Evolutionary conservation across 2,888 invertebrate genomes (phyloP), one percentile per base, ranked within the genome.

Genomic region (Drymonia ruficornis): DNA sequence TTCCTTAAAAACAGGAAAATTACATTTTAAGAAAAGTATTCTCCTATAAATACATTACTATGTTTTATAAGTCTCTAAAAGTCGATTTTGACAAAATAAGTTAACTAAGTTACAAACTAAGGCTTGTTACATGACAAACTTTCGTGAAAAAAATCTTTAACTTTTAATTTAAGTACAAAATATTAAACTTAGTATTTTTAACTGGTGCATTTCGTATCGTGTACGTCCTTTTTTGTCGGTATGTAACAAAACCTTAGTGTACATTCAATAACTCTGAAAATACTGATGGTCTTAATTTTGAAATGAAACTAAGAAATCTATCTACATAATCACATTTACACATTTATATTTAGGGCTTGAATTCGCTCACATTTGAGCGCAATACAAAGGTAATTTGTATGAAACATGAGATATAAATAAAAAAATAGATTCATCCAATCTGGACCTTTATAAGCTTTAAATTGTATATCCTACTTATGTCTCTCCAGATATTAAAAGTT

Each of bases 251-350:
- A 28, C 28, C 45, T 28, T 28, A 15, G 9, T 45, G 45, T 43
- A 43, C 28, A 45, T n/a, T 29, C 46, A n/a, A n/a, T 54, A 58
- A 55, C 50, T 0, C 46, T 61, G 61, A 59, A 68, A 72, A 68
- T 71, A 58, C 50, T 57, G 66, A 59, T 56, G 50, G 23, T 60
- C 49, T 40, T 38, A 13, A 50, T 49, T 59, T 53, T 61, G 38
- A 49, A 49, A 42, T 56, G 42, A 59, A 50, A 59, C 16, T 52
- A 53, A 48, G 44, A 56, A 38, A 63, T 56, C 64, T 70, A 70
- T 72, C 70, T 70, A 80, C 80, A 76, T 68, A 72, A 81, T 76
- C 80, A 80, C 78, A 80, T 78, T 72, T 79, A 77, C 77, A 76
- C 65, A 49, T 69, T 76, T 76, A 76, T 72, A 79, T 70, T 72